Evolutionary conservation across 2,797 vertebrate genomes (phyloP).

Genomic region (Myiotriccus ornatus): DNA sequence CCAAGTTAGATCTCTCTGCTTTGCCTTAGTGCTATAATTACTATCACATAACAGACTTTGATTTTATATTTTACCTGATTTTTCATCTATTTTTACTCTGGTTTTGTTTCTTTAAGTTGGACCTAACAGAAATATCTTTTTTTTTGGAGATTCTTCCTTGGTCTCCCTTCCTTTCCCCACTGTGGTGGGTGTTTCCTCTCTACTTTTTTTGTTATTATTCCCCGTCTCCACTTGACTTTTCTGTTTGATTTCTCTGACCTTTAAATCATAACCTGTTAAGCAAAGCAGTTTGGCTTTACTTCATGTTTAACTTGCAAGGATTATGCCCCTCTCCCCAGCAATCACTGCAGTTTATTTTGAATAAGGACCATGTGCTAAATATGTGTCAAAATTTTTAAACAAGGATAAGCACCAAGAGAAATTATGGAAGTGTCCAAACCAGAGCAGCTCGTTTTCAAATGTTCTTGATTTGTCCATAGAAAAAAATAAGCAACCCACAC

Average conservation of each 20-base stretch:
- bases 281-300: neutral
- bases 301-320: neutral
- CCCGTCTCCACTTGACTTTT: conserved; percentile 10
- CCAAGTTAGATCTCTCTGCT: neutral
- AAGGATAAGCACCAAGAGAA: neutral
- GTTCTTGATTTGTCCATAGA: neutral
- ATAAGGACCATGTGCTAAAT: neutral
- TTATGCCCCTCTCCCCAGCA: neutral
- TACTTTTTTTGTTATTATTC: neutral
- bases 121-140: neutral
- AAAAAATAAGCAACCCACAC: neutral
- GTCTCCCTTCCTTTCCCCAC: neutral
- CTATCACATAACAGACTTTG: neutral
- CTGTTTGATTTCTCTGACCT: conserved; percentile 33
- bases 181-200: neutral
- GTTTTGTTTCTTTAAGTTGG: neutral
- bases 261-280: neutral
- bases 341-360: neutral
- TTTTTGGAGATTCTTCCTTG: neutral
- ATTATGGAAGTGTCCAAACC: neutral
- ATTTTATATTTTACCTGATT: neutral
- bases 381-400: neutral
- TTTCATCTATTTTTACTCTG: neutral
- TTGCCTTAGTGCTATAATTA: neutral
- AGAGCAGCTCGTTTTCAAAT: neutral